Percentiles rank a stretch among this genome's conserved stretches.
These are phyloP conservation scores for Drosophila mauritiana DNA, from an alignment of 1,140 invertebrate species.

Conservation along the genomic window DNA sequence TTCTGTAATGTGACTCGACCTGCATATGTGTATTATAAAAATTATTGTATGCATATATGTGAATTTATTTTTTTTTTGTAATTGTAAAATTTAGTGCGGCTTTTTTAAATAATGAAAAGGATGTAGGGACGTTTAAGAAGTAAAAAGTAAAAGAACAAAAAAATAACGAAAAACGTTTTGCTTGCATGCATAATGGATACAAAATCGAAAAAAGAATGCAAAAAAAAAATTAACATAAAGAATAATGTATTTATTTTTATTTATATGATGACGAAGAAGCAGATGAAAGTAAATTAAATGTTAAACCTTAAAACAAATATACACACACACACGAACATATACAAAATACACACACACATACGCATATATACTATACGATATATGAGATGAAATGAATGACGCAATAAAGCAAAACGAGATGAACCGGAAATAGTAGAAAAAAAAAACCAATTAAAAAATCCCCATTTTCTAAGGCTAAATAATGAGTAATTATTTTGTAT, in stretches of 20 bases:
- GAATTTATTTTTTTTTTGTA: slow-evolving; percentile 59
- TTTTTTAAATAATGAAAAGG: slow-evolving; percentile 52
- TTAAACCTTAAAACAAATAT: slow-evolving; percentile 81
- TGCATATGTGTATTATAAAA: slow-evolving; percentile 37
- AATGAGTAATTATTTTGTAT: slow-evolving; percentile 37
- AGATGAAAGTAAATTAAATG: slow-evolving; percentile 81
- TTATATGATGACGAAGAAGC: slow-evolving; percentile 67
- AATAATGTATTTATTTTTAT: slow-evolving; percentile 78
- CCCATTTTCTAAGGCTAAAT: slow-evolving; percentile 44
- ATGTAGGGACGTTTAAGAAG: slow-evolving; percentile 31
- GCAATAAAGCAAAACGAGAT: slow-evolving; percentile 34
- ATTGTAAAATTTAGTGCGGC: slow-evolving; percentile 75
- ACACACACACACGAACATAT: slow-evolving; percentile 53
- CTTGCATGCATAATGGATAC: slow-evolving; percentile 47
- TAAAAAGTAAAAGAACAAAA: slow-evolving; percentile 30
- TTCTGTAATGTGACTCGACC: slow-evolving; percentile 63
- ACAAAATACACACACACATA: slow-evolving; percentile 49
- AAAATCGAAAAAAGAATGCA: slow-evolving; percentile 20
- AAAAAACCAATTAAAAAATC: slow-evolving; percentile 3
- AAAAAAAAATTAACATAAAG: slow-evolving; percentile 58
- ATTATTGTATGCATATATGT: slow-evolving; percentile 35
- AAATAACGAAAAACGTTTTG: slow-evolving; percentile 35
- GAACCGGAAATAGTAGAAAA: slow-evolving; percentile 15
- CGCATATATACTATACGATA: slow-evolving; percentile 42
- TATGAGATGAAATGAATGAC: slow-evolving; percentile 37